Evolutionary conservation across 2,797 vertebrate genomes (phyloP).

Genomic region (Aselliscus stoliczkanus): DNA sequence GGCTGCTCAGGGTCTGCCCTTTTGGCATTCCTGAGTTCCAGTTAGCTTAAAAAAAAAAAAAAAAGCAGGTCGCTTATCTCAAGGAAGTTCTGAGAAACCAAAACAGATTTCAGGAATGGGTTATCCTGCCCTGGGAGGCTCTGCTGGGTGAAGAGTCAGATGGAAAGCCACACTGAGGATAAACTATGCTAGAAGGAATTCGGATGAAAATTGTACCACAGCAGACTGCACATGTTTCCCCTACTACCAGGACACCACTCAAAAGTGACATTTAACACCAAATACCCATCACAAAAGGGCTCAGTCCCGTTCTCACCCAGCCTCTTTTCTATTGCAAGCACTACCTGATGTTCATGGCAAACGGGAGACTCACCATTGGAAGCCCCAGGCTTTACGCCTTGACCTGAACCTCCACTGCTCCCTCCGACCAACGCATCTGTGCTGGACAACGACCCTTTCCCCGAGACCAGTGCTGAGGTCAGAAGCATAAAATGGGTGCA

Average conservation of each 20-base stretch:
- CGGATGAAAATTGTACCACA: background rate
- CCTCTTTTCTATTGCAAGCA: background rate
- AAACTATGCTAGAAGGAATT: background rate
- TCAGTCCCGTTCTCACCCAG: background rate
- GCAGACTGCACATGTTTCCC: background rate
- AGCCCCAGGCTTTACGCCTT: conserved; percentile 72
- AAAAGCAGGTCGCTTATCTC: conserved; percentile 70
- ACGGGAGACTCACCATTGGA: conserved; percentile 69
- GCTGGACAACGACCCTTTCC: conserved; percentile 14
- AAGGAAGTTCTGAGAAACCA: conserved; percentile 78
- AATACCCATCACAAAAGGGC: conserved; percentile 3
- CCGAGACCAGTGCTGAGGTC: conserved; percentile 21
- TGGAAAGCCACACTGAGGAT: background rate
- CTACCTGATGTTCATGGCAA: background rate
- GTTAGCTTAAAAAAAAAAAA: background rate
- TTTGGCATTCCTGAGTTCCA: conserved; percentile 60
- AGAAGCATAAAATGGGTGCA: conserved; percentile 43
- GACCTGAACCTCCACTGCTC: conserved; percentile 41
- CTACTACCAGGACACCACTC: background rate
- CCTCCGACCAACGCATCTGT: conserved; percentile 34
- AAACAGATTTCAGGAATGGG: conserved; percentile 73
- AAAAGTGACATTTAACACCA: conserved; percentile 43
- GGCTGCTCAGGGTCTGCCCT: conserved; percentile 63
- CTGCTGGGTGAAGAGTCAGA: background rate
- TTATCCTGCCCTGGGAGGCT: conserved; percentile 40